These are phyloP conservation scores for Macquaria ambigua DNA, from an alignment of 2,113 vertebrate genomes.

Conservation along the genomic window DNA sequence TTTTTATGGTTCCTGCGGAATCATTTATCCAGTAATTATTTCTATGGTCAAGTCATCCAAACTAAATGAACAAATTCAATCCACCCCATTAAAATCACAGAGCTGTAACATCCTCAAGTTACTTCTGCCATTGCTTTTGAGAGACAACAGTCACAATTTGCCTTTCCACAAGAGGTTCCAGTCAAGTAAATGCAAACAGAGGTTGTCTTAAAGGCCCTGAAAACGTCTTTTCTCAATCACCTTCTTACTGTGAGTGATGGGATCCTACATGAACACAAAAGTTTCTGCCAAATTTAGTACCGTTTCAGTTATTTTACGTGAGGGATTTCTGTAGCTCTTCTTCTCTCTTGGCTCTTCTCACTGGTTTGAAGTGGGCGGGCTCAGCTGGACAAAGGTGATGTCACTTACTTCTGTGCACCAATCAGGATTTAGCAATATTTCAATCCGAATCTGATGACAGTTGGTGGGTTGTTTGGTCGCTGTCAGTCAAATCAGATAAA, in stretches of 20 bases:
- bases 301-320: background rate
- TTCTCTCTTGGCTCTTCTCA: background rate
- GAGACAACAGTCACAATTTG: background rate
- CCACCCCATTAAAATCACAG: background rate
- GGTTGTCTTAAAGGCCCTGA: background rate
- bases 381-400: background rate
- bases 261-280: background rate
- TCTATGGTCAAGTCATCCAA: background rate
- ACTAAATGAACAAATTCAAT: background rate
- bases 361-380: background rate
- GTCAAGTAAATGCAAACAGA: background rate
- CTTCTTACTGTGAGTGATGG: background rate
- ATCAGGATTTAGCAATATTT: background rate
- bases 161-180: background rate
- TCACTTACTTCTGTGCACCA: background rate
- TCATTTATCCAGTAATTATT: background rate
- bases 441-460: background rate
- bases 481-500: background rate
- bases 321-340: background rate
- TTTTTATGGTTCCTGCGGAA: constrained; percentile 4
- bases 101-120: background rate
- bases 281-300: background rate
- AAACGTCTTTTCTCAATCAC: background rate
- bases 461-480: background rate
- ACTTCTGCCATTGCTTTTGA: background rate